A percentile compares a stretch with the other conserved stretches of the same genome.
These are phyloP conservation scores for Mnemiopsis leidyi DNA, from an alignment of 37 sponge, comb jelly and placozoan species.

Conservation along the genomic window DNA sequence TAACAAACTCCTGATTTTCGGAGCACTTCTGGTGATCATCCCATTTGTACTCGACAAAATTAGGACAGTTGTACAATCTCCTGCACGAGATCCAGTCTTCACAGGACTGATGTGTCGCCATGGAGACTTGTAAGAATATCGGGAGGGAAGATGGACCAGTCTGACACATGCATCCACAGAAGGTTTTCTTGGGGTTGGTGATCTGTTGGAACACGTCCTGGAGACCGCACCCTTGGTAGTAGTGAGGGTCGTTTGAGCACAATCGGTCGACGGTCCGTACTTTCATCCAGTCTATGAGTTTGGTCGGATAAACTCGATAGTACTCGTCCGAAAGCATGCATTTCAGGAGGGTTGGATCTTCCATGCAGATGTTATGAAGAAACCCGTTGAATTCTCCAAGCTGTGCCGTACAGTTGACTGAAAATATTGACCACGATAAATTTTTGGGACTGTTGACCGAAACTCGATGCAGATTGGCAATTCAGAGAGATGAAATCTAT, in stretches of 20 bases:
- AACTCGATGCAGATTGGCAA: no score
- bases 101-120: background rate
- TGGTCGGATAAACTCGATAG: background rate
- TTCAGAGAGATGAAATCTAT: no score
- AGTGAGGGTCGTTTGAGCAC: background rate
- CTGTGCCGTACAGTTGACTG: background rate
- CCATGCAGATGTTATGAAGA: background rate
- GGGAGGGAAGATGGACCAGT: background rate
- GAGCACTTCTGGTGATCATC: background rate
- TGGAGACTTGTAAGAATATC: background rate
- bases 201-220: background rate
- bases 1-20: background rate
- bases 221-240: conserved; percentile 1
- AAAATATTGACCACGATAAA: no score
- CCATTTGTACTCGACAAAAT: background rate
- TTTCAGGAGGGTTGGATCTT: background rate
- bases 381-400: background rate
- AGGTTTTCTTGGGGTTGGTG: background rate
- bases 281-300: background rate
- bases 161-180: background rate
- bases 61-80: background rate
- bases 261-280: background rate
- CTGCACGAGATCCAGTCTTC: background rate
- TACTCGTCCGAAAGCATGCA: background rate
- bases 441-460: no score